These are phyloP conservation scores for Umimayanthus chanpuru DNA, from an alignment of 92 coral and sea anemone species.

Conservation along the genomic window DNA sequence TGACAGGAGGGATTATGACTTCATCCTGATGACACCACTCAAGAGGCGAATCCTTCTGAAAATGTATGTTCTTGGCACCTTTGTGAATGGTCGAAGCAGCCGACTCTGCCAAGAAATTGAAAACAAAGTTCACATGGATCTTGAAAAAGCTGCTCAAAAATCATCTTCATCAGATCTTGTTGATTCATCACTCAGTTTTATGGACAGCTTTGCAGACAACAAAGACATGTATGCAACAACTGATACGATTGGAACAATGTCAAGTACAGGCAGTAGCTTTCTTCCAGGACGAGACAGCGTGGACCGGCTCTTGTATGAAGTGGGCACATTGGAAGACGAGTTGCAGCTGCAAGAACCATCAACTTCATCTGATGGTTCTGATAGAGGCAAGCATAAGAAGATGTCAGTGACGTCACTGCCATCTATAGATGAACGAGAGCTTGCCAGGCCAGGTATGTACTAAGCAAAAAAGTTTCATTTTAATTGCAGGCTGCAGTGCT, in stretches of 20 bases:
- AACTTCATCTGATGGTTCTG: neutral
- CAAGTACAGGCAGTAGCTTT: slow-evolving; percentile 71
- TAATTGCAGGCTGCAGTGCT: too few species aligned
- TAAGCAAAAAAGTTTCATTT: neutral
- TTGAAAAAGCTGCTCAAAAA: slow-evolving; percentile 66
- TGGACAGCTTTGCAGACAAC: slow-evolving; percentile 71
- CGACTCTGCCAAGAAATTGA: slow-evolving; percentile 87
- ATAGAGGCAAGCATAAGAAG: slow-evolving; percentile 49
- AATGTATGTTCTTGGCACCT: slow-evolving; percentile 94
- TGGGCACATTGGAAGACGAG: slow-evolving; percentile 62
- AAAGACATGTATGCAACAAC: slow-evolving; percentile 64
- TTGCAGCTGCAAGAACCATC: neutral
- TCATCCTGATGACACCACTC: slow-evolving; percentile 91
- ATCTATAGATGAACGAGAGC: slow-evolving; percentile 48
- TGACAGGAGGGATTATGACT: slow-evolving; percentile 94
- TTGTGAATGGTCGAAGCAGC: slow-evolving; percentile 93
- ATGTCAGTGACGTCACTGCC: slow-evolving; percentile 54
- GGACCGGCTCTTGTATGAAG: slow-evolving; percentile 76
- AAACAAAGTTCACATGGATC: slow-evolving; percentile 80
- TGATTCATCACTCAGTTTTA: slow-evolving; percentile 60
- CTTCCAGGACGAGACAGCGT: slow-evolving; percentile 84
- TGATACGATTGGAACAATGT: slow-evolving; percentile 72
- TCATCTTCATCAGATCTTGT: slow-evolving; percentile 58
- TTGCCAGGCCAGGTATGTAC: slow-evolving; percentile 22
- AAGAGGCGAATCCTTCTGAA: slow-evolving; percentile 95